A percentile compares a stretch with the other conserved stretches of the same genome.
phyloP scores from a whole-genome alignment of 1,140 invertebrate species.

The Tetramorium simillimum region DNA sequence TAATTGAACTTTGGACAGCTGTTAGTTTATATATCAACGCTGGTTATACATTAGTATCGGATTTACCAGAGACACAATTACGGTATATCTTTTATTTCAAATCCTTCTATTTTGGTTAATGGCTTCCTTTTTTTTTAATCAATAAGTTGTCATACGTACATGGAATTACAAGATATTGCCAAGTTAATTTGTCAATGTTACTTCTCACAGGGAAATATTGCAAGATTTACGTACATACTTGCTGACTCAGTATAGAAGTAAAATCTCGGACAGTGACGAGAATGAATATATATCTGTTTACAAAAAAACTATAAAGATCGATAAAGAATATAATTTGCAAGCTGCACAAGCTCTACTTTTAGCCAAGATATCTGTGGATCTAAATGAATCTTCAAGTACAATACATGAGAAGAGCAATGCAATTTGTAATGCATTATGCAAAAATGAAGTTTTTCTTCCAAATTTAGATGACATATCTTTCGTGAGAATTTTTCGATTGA shows the following conservation, averaged over 20 bases:
- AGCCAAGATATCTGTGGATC: slow-evolving; percentile 74
- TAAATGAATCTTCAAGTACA: slow-evolving; percentile 66
- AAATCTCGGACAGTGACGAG: background rate
- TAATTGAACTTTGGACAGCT: slow-evolving; percentile 81
- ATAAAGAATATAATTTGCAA: slow-evolving; percentile 68
- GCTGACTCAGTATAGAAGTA: slow-evolving; percentile 31
- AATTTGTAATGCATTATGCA: slow-evolving; percentile 74
- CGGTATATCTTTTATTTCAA: slow-evolving; percentile 64
- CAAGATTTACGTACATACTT: slow-evolving; percentile 66
- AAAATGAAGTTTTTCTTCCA: slow-evolving; percentile 79
- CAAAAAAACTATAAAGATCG: slow-evolving; percentile 42
- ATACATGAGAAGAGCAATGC: slow-evolving; percentile 65
- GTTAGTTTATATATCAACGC: slow-evolving; percentile 78
- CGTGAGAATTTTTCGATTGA: slow-evolving; percentile 72
- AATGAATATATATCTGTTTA: slow-evolving; percentile 9
- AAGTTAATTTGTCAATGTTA: slow-evolving; percentile 38
- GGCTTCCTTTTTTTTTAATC: too few relatives aligned
- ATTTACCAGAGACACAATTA: slow-evolving; percentile 78
- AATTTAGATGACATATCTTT: slow-evolving; percentile 66
- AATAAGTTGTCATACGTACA: too few relatives aligned
- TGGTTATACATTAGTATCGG: slow-evolving; percentile 70
- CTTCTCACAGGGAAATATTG: slow-evolving; percentile 67
- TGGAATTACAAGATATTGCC: background rate
- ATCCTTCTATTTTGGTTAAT: too few relatives aligned
- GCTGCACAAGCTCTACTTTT: slow-evolving; percentile 72